Evolutionary conservation across 2,797 vertebrate genomes (phyloP).

Genomic region (Falco berigora): DNA sequence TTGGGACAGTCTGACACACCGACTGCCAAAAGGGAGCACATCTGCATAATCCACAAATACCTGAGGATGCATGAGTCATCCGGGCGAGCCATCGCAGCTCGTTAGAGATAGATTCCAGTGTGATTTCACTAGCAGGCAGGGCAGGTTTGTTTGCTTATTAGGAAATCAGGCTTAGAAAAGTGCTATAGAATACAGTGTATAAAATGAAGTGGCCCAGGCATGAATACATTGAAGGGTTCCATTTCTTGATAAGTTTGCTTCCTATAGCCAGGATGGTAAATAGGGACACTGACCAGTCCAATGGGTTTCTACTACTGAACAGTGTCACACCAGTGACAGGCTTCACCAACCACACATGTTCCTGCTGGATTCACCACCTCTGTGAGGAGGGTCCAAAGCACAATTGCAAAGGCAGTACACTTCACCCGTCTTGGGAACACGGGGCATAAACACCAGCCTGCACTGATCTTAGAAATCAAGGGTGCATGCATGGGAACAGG

Average conservation of each 20-base stretch:
- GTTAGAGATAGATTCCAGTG: not conserved
- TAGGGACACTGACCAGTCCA: not conserved
- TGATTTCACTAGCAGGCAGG: not conserved
- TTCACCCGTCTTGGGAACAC: rapidly evolving
- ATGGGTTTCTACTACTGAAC: not conserved
- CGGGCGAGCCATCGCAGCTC: not conserved
- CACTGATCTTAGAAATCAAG: not conserved
- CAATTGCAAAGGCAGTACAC: no score
- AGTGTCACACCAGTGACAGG: rapidly evolving
- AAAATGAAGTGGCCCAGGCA: not conserved
- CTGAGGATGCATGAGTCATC: not conserved
- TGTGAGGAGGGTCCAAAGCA: rapidly evolving
- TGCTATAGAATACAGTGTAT: not conserved
- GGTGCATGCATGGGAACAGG: no score
- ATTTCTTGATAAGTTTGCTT: rapidly evolving
- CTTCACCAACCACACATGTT: rapidly evolving
- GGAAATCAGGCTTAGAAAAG: not conserved
- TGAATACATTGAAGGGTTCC: not conserved
- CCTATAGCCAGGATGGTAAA: not conserved
- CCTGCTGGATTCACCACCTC: not conserved
- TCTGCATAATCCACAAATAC: not conserved
- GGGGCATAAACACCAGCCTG: not conserved
- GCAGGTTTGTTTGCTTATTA: not conserved
- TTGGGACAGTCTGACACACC: not conserved
- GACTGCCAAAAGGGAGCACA: not conserved